A percentile compares a stretch with the other conserved stretches of the same genome.
phyloP scores from a whole-genome alignment of 1,140 invertebrate genomes.

The Camponotus floridanus region DNA sequence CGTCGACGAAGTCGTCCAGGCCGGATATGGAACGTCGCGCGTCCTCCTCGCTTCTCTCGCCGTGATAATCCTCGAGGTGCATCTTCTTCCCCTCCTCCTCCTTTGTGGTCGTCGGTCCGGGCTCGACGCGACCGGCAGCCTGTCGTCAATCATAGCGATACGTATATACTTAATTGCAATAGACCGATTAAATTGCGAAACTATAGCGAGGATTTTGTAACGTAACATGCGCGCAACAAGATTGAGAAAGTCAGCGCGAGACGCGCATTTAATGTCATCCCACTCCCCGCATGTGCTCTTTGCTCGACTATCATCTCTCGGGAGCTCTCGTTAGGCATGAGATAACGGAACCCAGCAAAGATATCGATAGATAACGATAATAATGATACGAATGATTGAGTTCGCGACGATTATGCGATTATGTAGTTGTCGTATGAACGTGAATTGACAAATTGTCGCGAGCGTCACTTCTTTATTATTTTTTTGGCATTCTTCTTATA shows the following conservation, averaged over 20 bases:
- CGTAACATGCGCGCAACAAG: neutral
- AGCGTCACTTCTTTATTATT: neutral
- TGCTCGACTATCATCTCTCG: neutral
- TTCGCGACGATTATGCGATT: neutral
- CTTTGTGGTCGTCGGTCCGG: conserved; percentile 38
- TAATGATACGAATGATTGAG: neutral
- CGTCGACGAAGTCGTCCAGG: conserved; percentile 50
- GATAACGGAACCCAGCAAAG: conserved; percentile 35
- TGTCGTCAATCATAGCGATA: conserved; percentile 56
- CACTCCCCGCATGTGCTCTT: neutral
- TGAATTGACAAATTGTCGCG: neutral
- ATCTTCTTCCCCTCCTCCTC: conserved; percentile 42
- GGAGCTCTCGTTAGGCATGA: neutral
- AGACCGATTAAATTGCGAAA: conserved; percentile 46
- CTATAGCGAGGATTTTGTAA: conserved; percentile 38
- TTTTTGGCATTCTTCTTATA: neutral
- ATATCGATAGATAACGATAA: conserved; percentile 15
- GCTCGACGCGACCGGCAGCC: conserved; percentile 49
- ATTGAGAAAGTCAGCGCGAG: conserved; percentile 27
- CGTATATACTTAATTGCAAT: conserved; percentile 12
- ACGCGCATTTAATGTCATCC: conserved; percentile 3
- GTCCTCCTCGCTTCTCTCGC: conserved; percentile 61
- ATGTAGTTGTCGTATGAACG: neutral
- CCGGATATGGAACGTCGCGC: conserved; percentile 33
- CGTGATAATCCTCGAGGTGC: conserved; percentile 72